phyloP scores from a whole-genome alignment of 2,797 vertebrate species.

The Acanthornis magna region DNA sequence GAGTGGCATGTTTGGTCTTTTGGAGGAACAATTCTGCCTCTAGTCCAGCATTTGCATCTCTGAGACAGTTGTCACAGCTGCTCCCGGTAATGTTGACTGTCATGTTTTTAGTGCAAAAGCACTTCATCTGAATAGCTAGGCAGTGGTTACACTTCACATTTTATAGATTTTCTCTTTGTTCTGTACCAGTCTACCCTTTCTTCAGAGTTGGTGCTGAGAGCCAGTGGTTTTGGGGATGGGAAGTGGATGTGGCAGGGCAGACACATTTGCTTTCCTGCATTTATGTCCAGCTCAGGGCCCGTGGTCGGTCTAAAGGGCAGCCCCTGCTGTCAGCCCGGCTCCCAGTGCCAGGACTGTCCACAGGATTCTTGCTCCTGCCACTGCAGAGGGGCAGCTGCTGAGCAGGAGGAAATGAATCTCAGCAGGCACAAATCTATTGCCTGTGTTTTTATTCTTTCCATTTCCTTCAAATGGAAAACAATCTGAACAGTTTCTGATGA shows the following conservation, averaged over 20 bases:
- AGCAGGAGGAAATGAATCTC: constrained; percentile 34
- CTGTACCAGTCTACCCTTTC: not conserved
- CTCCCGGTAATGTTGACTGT: not conserved
- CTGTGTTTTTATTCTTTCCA: constrained; percentile 33
- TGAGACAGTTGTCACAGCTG: constrained; percentile 35
- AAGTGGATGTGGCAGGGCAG: not conserved
- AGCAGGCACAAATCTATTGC: constrained; percentile 43
- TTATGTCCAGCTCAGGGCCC: not conserved
- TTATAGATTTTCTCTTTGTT: constrained; percentile 7
- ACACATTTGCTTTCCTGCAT: not conserved
- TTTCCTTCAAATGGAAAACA: constrained; percentile 37
- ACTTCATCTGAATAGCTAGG: not conserved
- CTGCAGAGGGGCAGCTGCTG: not conserved
- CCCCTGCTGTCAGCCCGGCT: not conserved
- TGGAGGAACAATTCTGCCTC: constrained; percentile 40
- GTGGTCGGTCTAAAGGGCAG: not conserved
- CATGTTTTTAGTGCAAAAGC: constrained; percentile 1
- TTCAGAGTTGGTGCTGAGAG: not conserved
- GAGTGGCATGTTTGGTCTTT: constrained; percentile 44
- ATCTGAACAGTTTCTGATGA: constrained; percentile 9
- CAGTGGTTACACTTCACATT: not conserved
- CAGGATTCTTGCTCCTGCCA: not conserved
- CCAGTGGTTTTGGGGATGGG: not conserved
- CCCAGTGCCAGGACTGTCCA: not conserved
- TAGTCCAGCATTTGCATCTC: constrained; percentile 32